Base-by-base conservation (phyloP, 1,140 invertebrate species). In the Hylaeus volcanicus region DNA sequence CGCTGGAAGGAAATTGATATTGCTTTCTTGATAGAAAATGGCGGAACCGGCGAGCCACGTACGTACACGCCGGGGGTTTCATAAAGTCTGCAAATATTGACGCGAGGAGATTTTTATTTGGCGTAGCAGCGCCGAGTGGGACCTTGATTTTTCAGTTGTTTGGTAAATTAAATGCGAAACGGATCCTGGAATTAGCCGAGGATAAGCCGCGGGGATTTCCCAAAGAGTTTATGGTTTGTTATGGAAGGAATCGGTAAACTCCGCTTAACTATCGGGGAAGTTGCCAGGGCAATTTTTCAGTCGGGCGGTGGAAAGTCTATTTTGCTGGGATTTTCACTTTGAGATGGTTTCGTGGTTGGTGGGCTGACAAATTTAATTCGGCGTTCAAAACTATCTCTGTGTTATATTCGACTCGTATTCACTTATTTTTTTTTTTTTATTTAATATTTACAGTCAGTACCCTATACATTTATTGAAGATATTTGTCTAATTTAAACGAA, bases 31-130 rank as follows among this genome's bases (percentile, higher is more conserved):
- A 39, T 72, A 72, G 0, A 79, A 79, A 79, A 73, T 79, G 69
- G 69, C 69, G 64, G 26, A 60, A 5, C 45, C 0, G 26, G 37
- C 5, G 55, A 51, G n/a, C n/a, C 8, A 51, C 12, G 55, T 55
- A 43, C 14, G 48, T 74, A 74, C 45, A 48, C 75, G 68, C 14
- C 14, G 15, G 53, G 15, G 45, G 26, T 55, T 79, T 79, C 77
- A 79, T 79, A 79, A 74, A 79, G 41, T n/a, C 15, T 1, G 70
- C 77, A 79, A 79, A 79, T 74, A 74, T 79, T 74, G 60, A 56
- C 77, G 41, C 15, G 64, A 14, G 70, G 51, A 41, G 58, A 78
- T 72, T 79, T 64, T 41, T 73, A 74, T 79, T 74, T 73, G 58
- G 66, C 48, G 55, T 26, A 64, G 26, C 56, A 2, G n/a, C 45